Evolutionary conservation across 1,140 invertebrate genomes (phyloP).

Genomic region (Leptinotarsa texana): DNA sequence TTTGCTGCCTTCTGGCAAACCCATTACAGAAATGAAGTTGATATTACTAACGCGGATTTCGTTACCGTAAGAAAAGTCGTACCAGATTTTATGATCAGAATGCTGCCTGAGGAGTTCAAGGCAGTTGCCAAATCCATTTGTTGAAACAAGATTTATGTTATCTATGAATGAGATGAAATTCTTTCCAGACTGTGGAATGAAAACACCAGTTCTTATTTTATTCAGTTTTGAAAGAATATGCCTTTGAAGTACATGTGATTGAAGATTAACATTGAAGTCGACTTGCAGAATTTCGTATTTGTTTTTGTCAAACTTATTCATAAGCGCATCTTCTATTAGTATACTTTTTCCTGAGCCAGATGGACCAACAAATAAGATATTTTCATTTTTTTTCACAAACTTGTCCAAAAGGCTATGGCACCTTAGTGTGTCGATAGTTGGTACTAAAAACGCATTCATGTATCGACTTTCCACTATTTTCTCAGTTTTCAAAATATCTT

Average conservation of each 20-base stretch:
- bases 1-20: constrained; percentile 73
- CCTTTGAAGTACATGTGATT: constrained; percentile 82
- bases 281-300: constrained; percentile 77
- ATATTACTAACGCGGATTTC: constrained; percentile 76
- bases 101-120: constrained; percentile 85
- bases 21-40: constrained; percentile 80
- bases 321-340: constrained; percentile 82
- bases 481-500: constrained; percentile 66
- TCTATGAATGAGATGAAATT: constrained; percentile 83
- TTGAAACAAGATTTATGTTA: constrained; percentile 87
- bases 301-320: constrained; percentile 74
- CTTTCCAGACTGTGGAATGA: constrained; percentile 76
- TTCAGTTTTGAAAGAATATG: constrained; percentile 81
- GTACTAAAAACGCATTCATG: constrained; percentile 76
- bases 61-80: constrained; percentile 78
- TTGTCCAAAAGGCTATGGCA: constrained; percentile 69
- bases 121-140: constrained; percentile 81
- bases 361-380: constrained; percentile 80
- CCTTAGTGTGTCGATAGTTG: constrained; percentile 83
- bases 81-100: constrained; percentile 85
- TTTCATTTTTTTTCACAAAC: constrained; percentile 68
- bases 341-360: constrained; percentile 91
- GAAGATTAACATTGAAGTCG: constrained; percentile 84
- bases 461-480: constrained; percentile 62
- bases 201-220: constrained; percentile 77